Evolutionary conservation across 2,888 invertebrate genomes (phyloP), one percentile per base, ranked within the genome.

Genomic region (Dicycla oo): DNA sequence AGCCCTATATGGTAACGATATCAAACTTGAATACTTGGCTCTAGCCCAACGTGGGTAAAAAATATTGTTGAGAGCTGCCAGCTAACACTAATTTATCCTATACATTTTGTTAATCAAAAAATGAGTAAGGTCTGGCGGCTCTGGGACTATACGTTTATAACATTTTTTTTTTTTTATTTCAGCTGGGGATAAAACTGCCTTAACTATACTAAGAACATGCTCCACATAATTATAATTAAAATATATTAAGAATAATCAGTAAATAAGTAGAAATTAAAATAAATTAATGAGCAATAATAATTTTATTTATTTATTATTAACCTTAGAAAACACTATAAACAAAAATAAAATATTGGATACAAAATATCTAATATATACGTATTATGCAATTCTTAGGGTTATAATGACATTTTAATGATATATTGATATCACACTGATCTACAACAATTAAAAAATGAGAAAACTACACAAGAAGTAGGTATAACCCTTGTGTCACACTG

Each of bases 121-220:
- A n/a, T n/a, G n/a, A n/a, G n/a, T n/a, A n/a, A n/a, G n/a, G n/a
- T n/a, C n/a, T n/a, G n/a, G n/a, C n/a, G n/a, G n/a, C n/a, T n/a
- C n/a, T n/a, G n/a, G n/a, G n/a, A n/a, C n/a, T n/a, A n/a, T n/a
- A 30, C 7, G 20, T 45, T 13, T 61, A 15, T 54, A 62, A n/a
- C 10, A 62, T n/a, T 34, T 6, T 34, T 47, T 54, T n/a, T 0
- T 53, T 53, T 78, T 81, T 68, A 54, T 92, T 93, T 80, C 91
- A 93, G 93, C 69, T 91, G 73, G 93, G 92, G 18, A 88, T 92
- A 74, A 69, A 82, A 40, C 74, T 91, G 38, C 80, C 85, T 68
- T 79, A 70, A 47, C 23, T 26, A 58, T 34, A 10, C 56, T 57
- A 69, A 58, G 18, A 34, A 69, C 53, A 78, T 82, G 85, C 85